Evolutionary conservation across 1,140 invertebrate genomes (phyloP), one percentile per base, ranked within the genome.

Genomic region (Dendrolimus punctatus): DNA sequence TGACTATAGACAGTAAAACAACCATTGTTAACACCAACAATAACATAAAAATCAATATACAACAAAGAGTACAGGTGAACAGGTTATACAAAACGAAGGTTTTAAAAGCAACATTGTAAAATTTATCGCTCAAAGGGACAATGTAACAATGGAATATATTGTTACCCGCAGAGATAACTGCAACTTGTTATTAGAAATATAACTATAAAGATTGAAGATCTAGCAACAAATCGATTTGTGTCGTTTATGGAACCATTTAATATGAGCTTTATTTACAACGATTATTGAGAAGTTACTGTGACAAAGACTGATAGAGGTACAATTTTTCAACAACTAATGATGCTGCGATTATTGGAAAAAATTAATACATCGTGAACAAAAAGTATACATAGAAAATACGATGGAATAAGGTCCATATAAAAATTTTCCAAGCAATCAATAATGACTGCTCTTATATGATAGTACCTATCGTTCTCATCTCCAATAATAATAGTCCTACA

Each of bases 171-270:
- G 53, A 61, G 58, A 71, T 71, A 66, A 71, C 57, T 55, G 51
- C 39, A 6, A 47, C 51, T 41, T 41, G 55, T 50, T 64, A 68
- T 67, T 64, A 59, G 60, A 60, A 64, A 51, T 56, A 55, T 54
- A 48, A 49, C 8, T 40, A 53, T 46, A 23, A 41, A 50, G 49
- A 45, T 51, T 42, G 38, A 45, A 42, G 41, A 7, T 42, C 41
- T n/a, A 42, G 8, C 51, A 40, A 49, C 53, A 39, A 65, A 66
- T 66, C 67, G 63, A 73, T 73, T 73, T 71, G 68, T 70, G 58
- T 57, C 51, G 63, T 55, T 57, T 53, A 63, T 23, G 23, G 23
- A 23, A 23, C 23, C 1, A 23, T 23, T 23, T 23, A 3, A 23
- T 23, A 23, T 23, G 23, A 23, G 23, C 23, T 23, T 23, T 23